Percentiles rank a stretch among this genome's conserved stretches.
Conservation (phyloP, 64 coral and sea anemone species). For the Anthopleura sola region DNA sequence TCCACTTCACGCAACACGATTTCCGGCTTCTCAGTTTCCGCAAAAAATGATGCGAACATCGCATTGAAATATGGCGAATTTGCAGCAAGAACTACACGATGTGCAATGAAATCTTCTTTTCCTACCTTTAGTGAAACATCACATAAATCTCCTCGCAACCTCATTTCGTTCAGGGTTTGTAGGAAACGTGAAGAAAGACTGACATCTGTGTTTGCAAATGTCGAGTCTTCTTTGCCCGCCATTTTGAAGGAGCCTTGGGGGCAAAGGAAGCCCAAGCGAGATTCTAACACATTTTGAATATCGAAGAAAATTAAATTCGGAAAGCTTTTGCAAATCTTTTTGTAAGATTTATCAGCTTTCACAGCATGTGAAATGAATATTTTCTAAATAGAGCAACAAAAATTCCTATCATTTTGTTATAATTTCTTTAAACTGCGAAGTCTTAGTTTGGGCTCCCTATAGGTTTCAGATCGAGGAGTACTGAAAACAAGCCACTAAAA, state of each 20-base stretch:
- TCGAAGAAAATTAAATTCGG: background rate
- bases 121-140: conserved; percentile 58
- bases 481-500: background rate
- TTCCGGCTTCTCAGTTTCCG: conserved; percentile 38
- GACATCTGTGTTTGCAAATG: background rate
- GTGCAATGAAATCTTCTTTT: conserved; percentile 43
- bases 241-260: background rate
- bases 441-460: background rate
- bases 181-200: conserved; percentile 39
- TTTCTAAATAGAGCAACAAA: no score
- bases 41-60: conserved; percentile 54
- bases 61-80: conserved; percentile 82
- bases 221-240: background rate
- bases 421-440: background rate
- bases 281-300: background rate
- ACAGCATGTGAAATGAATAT: no score
- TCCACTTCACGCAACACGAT: conserved; percentile 45
- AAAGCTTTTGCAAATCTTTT: no score
- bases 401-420: no score
- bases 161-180: conserved; percentile 51
- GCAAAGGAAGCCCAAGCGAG: background rate
- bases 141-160: conserved; percentile 33
- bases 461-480: background rate
- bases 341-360: no score
- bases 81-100: conserved; percentile 71